These are phyloP conservation scores for Drosophila kambysellisi DNA, from an alignment of 2,888 invertebrate genomes.

Conservation along the genomic window DNA sequence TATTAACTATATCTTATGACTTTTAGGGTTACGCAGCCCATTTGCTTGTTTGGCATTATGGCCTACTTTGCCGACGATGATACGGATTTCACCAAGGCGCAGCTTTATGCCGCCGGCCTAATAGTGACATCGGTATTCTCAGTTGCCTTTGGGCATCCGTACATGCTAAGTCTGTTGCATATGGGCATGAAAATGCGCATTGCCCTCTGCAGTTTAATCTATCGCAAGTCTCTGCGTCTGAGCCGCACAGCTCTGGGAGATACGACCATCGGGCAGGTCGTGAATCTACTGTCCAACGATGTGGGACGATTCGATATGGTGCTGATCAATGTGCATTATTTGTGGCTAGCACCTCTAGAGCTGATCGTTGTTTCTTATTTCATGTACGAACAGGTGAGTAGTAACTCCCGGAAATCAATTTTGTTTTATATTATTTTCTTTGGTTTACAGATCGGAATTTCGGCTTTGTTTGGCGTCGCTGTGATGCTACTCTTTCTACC, in stretches of 20 bases:
- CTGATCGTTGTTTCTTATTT: slow-evolving; percentile 92
- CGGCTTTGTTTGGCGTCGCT: slow-evolving; percentile 87
- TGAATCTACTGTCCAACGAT: slow-evolving; percentile 97
- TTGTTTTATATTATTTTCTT: neutral
- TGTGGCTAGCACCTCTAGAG: slow-evolving; percentile 95
- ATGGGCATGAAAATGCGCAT: slow-evolving; percentile 89
- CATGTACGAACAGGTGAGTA: slow-evolving; percentile 88
- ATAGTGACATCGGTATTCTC: slow-evolving; percentile 90
- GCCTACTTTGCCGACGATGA: slow-evolving; percentile 86
- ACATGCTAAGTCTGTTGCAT: slow-evolving; percentile 90
- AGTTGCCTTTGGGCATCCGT: slow-evolving; percentile 92
- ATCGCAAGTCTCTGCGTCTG: slow-evolving; percentile 88
- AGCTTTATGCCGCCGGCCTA: slow-evolving; percentile 90
- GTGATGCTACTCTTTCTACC: slow-evolving; percentile 89
- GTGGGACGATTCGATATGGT: slow-evolving; percentile 89
- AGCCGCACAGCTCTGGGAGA: slow-evolving; percentile 91
- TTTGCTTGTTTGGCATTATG: slow-evolving; percentile 88
- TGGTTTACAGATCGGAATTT: slow-evolving; percentile 85
- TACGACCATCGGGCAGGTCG: slow-evolving; percentile 91
- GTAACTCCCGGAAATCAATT: neutral
- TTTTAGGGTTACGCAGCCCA: slow-evolving; percentile 88
- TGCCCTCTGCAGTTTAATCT: slow-evolving; percentile 89
- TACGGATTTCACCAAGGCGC: slow-evolving; percentile 86
- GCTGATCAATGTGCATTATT: slow-evolving; percentile 94
- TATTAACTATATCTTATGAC: no score